A percentile compares a stretch with the other conserved stretches of the same genome.
phyloP scores from a whole-genome alignment of 2,888 invertebrate genomes.

The Lochmaea crataegi region DNA sequence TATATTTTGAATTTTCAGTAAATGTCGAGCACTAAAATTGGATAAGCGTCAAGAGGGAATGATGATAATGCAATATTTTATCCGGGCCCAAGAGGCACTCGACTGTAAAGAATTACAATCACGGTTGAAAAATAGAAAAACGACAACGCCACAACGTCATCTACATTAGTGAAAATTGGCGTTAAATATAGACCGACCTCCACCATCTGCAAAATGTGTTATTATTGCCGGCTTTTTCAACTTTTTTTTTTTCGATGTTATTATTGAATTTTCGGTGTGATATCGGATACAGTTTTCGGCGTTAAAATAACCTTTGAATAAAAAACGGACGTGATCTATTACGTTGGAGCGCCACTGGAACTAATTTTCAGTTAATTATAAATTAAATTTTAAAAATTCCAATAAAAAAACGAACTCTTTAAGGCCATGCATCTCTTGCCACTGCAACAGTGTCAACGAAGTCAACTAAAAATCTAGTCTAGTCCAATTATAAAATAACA shows the following conservation, averaged over 20 bases:
- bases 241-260: conserved; percentile 28
- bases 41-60: conserved; percentile 62
- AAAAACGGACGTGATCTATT: background rate
- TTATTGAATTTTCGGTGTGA: conserved; percentile 27
- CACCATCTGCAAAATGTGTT: conserved; percentile 49
- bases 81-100: conserved; percentile 56
- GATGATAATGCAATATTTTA: conserved; percentile 62
- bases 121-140: conserved; percentile 65
- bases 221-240: conserved; percentile 42
- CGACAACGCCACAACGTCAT: conserved; percentile 63
- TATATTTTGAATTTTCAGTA: conserved; percentile 42
- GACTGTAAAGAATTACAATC: conserved; percentile 65
- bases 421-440: too few species aligned
- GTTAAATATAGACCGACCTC: conserved; percentile 63
- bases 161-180: conserved; percentile 66
- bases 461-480: too few species aligned
- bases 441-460: too few species aligned
- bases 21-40: conserved; percentile 50
- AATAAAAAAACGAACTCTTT: too few species aligned
- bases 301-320: conserved; percentile 3
- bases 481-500: too few species aligned
- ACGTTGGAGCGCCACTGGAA: background rate
- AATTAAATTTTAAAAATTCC: too few species aligned
- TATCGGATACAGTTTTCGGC: conserved; percentile 15
- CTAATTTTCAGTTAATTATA: background rate